Base-by-base conservation (phyloP, 2,797 vertebrate species). In the Pangasius sanitwongsei region DNA sequence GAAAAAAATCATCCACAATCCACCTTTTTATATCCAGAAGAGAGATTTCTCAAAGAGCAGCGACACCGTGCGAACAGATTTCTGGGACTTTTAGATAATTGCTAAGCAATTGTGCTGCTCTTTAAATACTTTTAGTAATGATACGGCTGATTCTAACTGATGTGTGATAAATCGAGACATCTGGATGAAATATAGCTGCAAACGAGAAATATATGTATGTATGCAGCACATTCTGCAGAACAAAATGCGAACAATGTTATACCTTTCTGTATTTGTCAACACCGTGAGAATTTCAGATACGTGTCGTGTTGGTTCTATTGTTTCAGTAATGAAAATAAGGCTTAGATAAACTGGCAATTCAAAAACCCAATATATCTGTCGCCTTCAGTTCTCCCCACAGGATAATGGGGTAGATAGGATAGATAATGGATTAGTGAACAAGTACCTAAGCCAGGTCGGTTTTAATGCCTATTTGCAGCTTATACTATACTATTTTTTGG, bases 51-150 rank as follows among this genome's bases (percentile, higher is more conserved):
- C 57, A 70, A 31, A 53, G 86, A 86, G 87, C 89, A 91, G 84
- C 88, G 91, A 91, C 89, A 87, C 90, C 83, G 37, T 74, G 89
- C 89, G 89, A 90, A 74, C n/a, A 63, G 31, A 55, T 67, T 11
- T 12, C 59, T 80, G 18, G 25, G 1, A 2, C 37, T 83, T 48
- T 31, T 65, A 44, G 3, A 53, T 50, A 2, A 50, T 20, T 83
- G 34, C 34, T 13, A n/a, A 41, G 20, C 53, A 44, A 63, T 63
- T 63, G 15, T 28, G 34, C 81, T 16, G 31, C 9, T 81, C 8
- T 61, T 61, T 44, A 83, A 63, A 41, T 63, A 41, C 34, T 23
- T 61, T 25, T 25, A 37, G 55, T 59, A 41, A 59, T 37, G 34
- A 55, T 20, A 0, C 77, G 6, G 25, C 50, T 13, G 25, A 78